Conservation (phyloP, 2,888 invertebrate species). For the Parthenolecanium corni region DNA sequence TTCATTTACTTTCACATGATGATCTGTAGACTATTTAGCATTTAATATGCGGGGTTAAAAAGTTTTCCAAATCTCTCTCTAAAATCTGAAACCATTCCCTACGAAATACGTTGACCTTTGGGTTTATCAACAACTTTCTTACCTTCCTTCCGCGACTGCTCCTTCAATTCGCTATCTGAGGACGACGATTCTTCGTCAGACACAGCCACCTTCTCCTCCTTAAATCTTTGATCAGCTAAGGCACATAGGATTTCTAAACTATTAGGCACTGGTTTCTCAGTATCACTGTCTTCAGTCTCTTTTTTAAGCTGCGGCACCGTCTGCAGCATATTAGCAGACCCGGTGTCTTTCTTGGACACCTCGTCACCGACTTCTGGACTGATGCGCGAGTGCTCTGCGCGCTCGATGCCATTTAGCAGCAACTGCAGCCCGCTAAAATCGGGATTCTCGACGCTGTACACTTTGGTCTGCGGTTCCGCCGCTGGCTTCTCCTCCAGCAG, state of each 20-base stretch:
- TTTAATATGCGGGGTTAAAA: too few species aligned
- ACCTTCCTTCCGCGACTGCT: background rate
- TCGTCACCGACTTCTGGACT: background rate
- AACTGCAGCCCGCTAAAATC: slow-evolving; percentile 72
- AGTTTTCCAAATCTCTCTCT: too few species aligned
- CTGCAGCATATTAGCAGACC: background rate
- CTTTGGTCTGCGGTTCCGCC: background rate
- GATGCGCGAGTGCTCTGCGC: slow-evolving; percentile 45
- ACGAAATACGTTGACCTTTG: too few species aligned
- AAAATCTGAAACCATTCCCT: too few species aligned
- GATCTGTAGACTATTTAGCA: too few species aligned
- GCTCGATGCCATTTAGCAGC: slow-evolving; percentile 72
- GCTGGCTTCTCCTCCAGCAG: background rate
- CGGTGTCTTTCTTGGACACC: background rate
- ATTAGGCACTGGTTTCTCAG: slow-evolving; percentile 30
- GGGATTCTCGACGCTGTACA: slow-evolving; percentile 1
- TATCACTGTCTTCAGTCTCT: slow-evolving; percentile 14
- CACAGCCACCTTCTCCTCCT: slow-evolving; percentile 44
- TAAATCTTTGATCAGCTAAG: slow-evolving; percentile 69
- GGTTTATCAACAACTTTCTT: too few species aligned
- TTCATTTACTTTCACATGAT: too few species aligned
- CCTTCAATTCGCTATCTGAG: background rate
- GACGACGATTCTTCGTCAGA: background rate
- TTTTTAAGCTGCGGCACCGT: background rate
- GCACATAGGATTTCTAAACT: slow-evolving; percentile 64